Base-by-base conservation (phyloP, 2,888 invertebrate genomes). In the Augiades crinisus region DNA sequence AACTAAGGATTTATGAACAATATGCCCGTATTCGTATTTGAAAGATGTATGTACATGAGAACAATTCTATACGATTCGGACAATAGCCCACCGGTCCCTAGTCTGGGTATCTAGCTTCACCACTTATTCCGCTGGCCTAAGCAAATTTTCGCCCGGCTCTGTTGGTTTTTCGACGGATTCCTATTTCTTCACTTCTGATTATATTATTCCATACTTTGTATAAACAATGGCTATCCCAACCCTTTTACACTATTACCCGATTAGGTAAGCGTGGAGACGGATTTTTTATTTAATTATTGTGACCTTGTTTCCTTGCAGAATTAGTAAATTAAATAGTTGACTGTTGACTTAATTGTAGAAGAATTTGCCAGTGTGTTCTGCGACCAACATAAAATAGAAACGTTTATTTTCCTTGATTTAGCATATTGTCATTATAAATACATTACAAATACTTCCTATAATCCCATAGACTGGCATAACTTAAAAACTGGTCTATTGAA, bases 101-200 rank as follows among this genome's bases (percentile, higher is more conserved):
- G 61, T 64, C 78, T 72, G 70, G 66, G 68, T 77, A 78, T 83
- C 83, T 80, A 75, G 72, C 65, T 27, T 5, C 70, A 67, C 74
- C 84, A 82, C 86, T 87, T 83, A 81, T 86, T 84, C 80, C 87
- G 83, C 87, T 81, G 81, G 81, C 90, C 90, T 90, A 90, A 90
- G 90, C 90, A 90, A 90, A 90, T 89, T 87, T 85, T 75, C 80
- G 69, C 70, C 76, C 74, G 76, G 65, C 79, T 74, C 72, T 89
- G 88, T 88, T 89, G 87, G 75, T 86, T 89, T 89, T 89, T 88
- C 83, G 78, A 63, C 74, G 78, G 78, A 88, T 86, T 88, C 80
- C 86, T 84, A 84, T 85, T 88, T 89, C 89, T 89, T 89, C 88
- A 86, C 85, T 86, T 80, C 85, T 86, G 87, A 88, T 89, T 88